Conservation (phyloP, 2,113 vertebrate genomes). For the Oncorhynchus masou region DNA sequence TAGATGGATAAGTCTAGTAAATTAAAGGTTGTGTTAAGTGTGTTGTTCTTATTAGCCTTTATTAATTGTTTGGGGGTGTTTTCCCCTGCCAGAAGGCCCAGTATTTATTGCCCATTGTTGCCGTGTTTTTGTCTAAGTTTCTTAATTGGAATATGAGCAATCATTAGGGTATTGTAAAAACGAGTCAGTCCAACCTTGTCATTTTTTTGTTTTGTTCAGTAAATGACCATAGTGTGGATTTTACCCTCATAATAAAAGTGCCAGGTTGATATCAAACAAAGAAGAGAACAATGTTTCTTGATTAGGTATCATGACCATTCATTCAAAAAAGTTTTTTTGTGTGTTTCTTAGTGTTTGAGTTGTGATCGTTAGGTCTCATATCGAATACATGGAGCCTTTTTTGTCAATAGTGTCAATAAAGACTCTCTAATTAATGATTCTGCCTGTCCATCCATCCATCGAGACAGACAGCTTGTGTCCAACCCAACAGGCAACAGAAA, state of each 20-base stretch:
- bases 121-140: too few relatives aligned
- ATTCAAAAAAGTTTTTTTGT: not conserved
- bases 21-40: too few relatives aligned
- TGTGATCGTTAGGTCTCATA: not conserved
- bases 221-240: not conserved
- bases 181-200: not conserved
- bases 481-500: not conserved
- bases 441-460: too few relatives aligned
- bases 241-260: not conserved
- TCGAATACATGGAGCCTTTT: too few relatives aligned
- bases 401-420: not conserved
- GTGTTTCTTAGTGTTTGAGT: not conserved
- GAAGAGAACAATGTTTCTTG: not conserved
- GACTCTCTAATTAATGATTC: too few relatives aligned
- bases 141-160: slow-evolving; percentile 19
- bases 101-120: too few relatives aligned
- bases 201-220: not conserved
- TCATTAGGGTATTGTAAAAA: slow-evolving; percentile 52
- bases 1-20: too few relatives aligned
- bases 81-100: too few relatives aligned
- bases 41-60: too few relatives aligned
- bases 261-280: not conserved
- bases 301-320: not conserved
- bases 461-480: not conserved
- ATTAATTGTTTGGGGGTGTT: too few relatives aligned